phyloP scores from a whole-genome alignment of 1,140 invertebrate species.

The Littorina saxatilis region DNA sequence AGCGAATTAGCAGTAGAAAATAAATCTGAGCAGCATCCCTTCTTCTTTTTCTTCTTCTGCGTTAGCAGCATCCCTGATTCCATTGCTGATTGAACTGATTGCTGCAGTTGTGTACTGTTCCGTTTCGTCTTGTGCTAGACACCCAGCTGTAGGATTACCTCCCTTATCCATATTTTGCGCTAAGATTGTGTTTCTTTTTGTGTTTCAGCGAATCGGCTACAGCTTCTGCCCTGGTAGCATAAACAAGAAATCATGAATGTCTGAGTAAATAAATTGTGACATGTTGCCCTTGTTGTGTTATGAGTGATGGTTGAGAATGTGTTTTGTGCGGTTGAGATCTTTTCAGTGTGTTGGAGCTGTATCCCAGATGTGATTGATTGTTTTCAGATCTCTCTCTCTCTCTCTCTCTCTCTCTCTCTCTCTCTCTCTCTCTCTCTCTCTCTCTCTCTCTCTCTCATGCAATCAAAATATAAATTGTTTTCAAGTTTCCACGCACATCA shows the following conservation, averaged over 20 bases:
- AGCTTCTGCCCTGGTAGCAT: constrained; percentile 92
- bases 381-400: too few species aligned
- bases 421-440: not conserved
- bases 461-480: too few species aligned
- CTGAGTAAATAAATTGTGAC: constrained; percentile 16
- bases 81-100: not conserved
- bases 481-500: too few species aligned
- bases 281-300: too few species aligned
- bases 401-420: not conserved
- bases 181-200: constrained; percentile 18
- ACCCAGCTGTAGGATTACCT: not conserved
- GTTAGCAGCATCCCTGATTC: not conserved
- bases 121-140: too few species aligned
- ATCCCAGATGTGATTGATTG: not conserved
- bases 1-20: too few species aligned
- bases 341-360: too few species aligned
- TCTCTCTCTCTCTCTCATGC: too few species aligned
- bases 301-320: too few species aligned
- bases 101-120: not conserved
- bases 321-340: too few species aligned
- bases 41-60: not conserved
- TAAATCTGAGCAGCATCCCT: too few species aligned
- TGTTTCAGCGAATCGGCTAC: constrained; percentile 89
- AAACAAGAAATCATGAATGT: constrained; percentile 17
- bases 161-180: not conserved